phyloP scores from a whole-genome alignment of 2,888 invertebrate genomes.

The Ophion costatus region DNA sequence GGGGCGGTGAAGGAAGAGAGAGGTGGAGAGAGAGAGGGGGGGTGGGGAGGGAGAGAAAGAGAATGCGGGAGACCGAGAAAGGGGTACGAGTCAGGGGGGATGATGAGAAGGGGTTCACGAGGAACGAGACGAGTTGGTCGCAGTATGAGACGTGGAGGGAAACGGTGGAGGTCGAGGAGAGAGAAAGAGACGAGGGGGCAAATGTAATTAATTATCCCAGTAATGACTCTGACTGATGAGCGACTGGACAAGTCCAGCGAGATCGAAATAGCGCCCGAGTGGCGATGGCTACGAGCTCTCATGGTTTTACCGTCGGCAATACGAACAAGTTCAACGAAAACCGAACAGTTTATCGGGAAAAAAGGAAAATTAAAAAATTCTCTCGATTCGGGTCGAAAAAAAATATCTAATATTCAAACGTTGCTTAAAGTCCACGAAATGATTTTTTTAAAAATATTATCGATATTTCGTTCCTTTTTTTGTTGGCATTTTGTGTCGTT shows the following conservation, averaged over 20 bases:
- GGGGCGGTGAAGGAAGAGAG: slow-evolving; percentile 52
- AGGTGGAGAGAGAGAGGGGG: neutral
- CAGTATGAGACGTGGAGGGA: slow-evolving; percentile 36
- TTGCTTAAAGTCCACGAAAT: neutral
- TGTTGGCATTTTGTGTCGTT: neutral
- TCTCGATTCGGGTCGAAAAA: too few species aligned
- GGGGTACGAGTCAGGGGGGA: slow-evolving; percentile 61
- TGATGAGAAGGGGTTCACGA: slow-evolving; percentile 48
- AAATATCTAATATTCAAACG: too few species aligned
- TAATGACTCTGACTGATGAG: slow-evolving; percentile 88
- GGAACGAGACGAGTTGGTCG: slow-evolving; percentile 64
- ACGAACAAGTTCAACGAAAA: slow-evolving; percentile 51
- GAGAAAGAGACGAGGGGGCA: slow-evolving; percentile 82
- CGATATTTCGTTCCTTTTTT: neutral
- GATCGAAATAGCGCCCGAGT: slow-evolving; percentile 81
- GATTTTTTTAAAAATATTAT: neutral
- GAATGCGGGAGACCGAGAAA: slow-evolving; percentile 15
- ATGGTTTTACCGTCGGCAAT: slow-evolving; percentile 44
- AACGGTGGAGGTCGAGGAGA: slow-evolving; percentile 15
- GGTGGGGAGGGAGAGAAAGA: neutral
- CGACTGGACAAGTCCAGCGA: slow-evolving; percentile 83
- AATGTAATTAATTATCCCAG: slow-evolving; percentile 88
- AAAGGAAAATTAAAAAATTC: neutral
- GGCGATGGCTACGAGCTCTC: slow-evolving; percentile 78
- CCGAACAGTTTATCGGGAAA: neutral